Evolutionary conservation across 2,113 vertebrate genomes (phyloP), one percentile per base, ranked within the genome.

Genomic region (Microcebus murinus): DNA sequence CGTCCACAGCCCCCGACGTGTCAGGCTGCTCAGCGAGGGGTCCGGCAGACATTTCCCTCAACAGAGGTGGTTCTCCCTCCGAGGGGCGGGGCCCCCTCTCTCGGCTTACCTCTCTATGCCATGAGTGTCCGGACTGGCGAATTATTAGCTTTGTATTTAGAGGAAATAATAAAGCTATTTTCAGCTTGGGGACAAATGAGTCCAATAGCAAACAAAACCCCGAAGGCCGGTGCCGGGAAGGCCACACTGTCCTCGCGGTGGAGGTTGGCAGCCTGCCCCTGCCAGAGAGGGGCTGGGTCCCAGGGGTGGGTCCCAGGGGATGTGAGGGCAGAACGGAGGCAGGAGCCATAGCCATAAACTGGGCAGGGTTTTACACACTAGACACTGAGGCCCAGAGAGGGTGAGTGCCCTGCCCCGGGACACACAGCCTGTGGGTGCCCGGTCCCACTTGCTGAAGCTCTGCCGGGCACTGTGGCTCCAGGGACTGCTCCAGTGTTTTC

Each of bases 221-320:
- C 74, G 18, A 14, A 81, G 50, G 17, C 76, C 1, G 3, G 42
- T 52, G 45, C 77, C 23, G 14, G 83, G 48, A 39, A 92, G 48
- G 4, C 59, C 1, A n/a, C 0, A 0, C 80, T 4, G 11, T 29
- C 4, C 7, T 52, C n/a, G 1, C 1, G 0, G 25, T 14, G 31
- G 18, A 77, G 8, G 52, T 15, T 2, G 18, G 39, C 21, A 5
- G 29, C 42, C 23, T 55, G 20, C 45, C 21, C 42, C 68, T 5
- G 12, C 50, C 13, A 0, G 13, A 52, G 52, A 52, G 42, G 42
- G 59, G 23, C n/a, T 18, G 25, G 25, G 23, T 23, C 20, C 55
- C 12, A 11, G 36, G 15, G 74, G 27, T 2, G 39, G 13, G 20
- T 13, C 4, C 34, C 8, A 23, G 23, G 42, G n/a, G 34, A 7